Evolutionary conservation across 2,888 invertebrate species (phyloP).

Genomic region (Watsonalla cultraria): DNA sequence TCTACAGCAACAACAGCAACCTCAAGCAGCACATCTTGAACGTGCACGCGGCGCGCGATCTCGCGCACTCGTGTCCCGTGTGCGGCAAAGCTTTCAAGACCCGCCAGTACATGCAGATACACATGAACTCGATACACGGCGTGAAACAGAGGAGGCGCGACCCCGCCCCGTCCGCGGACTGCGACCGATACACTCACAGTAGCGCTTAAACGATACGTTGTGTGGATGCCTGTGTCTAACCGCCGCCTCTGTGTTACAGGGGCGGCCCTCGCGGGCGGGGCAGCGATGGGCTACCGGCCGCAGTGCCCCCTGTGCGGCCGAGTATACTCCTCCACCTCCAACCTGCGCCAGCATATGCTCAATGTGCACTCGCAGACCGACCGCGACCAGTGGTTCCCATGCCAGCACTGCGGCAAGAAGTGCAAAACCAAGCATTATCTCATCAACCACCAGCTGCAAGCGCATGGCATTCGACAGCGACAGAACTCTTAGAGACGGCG

Average conservation of each 20-base stretch:
- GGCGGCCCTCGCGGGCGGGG: constrained; percentile 80
- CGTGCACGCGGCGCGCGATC: constrained; percentile 81
- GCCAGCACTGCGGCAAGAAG: constrained; percentile 85
- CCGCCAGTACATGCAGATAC: constrained; percentile 84
- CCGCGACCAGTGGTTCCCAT: constrained; percentile 84
- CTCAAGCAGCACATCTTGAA: constrained; percentile 84
- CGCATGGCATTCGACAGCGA: constrained; percentile 85
- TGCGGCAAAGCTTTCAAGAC: constrained; percentile 84
- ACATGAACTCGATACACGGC: constrained; percentile 83
- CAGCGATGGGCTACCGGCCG: constrained; percentile 78
- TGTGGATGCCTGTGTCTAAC: constrained; percentile 57
- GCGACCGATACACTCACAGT: constrained; percentile 61
- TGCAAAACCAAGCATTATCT: constrained; percentile 88
- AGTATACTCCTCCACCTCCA: constrained; percentile 85
- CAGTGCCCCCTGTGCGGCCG: constrained; percentile 85
- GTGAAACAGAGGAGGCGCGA: constrained; percentile 79
- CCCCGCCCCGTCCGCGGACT: constrained; percentile 53
- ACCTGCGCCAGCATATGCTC: constrained; percentile 87
- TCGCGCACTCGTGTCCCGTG: constrained; percentile 80
- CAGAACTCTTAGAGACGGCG: constrained; percentile 77
- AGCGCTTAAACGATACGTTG: constrained; percentile 51
- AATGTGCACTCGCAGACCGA: constrained; percentile 86
- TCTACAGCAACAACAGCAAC: constrained; percentile 83
- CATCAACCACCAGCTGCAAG: constrained; percentile 86
- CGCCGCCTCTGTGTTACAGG: constrained; percentile 83